Base-by-base conservation (phyloP, 2,888 invertebrate species). In the Ormyrus thymus region DNA sequence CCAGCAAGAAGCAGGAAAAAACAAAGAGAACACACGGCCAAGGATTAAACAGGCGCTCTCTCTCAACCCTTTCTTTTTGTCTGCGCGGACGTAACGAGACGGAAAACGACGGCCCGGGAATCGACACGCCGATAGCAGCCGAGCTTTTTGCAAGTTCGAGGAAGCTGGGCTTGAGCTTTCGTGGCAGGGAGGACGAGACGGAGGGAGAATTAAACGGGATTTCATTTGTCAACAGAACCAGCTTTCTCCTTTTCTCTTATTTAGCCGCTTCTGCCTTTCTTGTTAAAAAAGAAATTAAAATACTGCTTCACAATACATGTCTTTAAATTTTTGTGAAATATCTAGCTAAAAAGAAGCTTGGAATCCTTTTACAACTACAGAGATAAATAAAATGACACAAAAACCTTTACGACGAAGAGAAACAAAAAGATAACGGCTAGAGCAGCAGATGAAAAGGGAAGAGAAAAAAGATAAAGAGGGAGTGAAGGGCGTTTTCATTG, bases 401-500 rank as follows among this genome's bases (percentile, higher is more conserved):
- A 71, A 72, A 68, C 72, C 53, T 53, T 59, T 29, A 53, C 50
- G 58, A n/a, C 4, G 62, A n/a, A 58, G 65, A 62, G 55, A 51
- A 43, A 59, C 48, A 45, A 43, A 73, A 69, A 69, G 56, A 62
- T 55, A 75, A 71, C 48, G 48, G 29, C 8, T 7, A n/a, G n/a
- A 53, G 43, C 13, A 9, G 53, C 48, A 46, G 70, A 65, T 76
- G 61, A 65, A 65, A 69, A 76, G 53, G 66, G 56, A 70, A 74
- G 51, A 10, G 51, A 56, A 59, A 68, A 72, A 66, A 55, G 59
- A 62, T 75, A 68, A 58, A 80, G 66, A 65, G 71, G 51, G n/a
- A 56, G 43, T 53, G 58, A 66, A 75, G 80, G 66, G 66, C 50
- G 46, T 80, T 77, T 83, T 83, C 83, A 78, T 70, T 68, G 70